Conservation (phyloP, 64 coral and sea anemone genomes). For the Actinia equina region DNA sequence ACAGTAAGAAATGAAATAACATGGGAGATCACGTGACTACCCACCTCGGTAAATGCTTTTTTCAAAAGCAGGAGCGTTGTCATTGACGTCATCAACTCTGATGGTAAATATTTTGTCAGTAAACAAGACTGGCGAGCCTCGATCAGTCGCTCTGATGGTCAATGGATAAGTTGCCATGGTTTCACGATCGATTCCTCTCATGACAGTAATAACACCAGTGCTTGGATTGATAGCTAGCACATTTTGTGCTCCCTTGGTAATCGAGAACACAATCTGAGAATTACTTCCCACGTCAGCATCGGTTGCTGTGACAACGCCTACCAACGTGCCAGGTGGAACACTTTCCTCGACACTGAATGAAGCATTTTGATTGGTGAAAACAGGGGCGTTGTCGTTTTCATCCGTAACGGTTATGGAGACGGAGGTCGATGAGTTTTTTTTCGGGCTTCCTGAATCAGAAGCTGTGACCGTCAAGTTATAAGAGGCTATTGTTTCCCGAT, state of each 20-base stretch:
- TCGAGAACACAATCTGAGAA: slow-evolving; percentile 44
- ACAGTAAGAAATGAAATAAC: too few species aligned
- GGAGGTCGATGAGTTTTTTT: background rate
- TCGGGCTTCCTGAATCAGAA: slow-evolving; percentile 48
- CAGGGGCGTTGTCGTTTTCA: slow-evolving; percentile 87
- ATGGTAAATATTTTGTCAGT: slow-evolving; percentile 38
- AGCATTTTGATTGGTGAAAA: slow-evolving; percentile 37
- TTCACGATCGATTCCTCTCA: slow-evolving; percentile 63
- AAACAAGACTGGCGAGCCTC: slow-evolving; percentile 45
- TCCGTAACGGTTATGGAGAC: slow-evolving; percentile 67
- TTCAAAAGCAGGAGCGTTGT: slow-evolving; percentile 70
- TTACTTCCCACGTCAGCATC: slow-evolving; percentile 75
- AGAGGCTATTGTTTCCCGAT: slow-evolving; percentile 45
- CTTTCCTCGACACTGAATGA: slow-evolving; percentile 67
- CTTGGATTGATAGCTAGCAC: slow-evolving; percentile 46
- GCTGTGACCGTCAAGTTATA: slow-evolving; percentile 61
- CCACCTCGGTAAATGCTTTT: slow-evolving; percentile 36
- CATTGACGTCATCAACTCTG: slow-evolving; percentile 69
- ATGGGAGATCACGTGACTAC: background rate
- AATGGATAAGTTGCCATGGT: slow-evolving; percentile 26
- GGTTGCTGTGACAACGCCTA: slow-evolving; percentile 69
- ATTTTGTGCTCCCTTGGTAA: slow-evolving; percentile 32
- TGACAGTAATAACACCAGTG: slow-evolving; percentile 54
- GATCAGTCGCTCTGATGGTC: slow-evolving; percentile 59
- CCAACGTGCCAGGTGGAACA: background rate